phyloP scores from a whole-genome alignment of 2,113 vertebrate genomes.

The Solenodon paradoxus region DNA sequence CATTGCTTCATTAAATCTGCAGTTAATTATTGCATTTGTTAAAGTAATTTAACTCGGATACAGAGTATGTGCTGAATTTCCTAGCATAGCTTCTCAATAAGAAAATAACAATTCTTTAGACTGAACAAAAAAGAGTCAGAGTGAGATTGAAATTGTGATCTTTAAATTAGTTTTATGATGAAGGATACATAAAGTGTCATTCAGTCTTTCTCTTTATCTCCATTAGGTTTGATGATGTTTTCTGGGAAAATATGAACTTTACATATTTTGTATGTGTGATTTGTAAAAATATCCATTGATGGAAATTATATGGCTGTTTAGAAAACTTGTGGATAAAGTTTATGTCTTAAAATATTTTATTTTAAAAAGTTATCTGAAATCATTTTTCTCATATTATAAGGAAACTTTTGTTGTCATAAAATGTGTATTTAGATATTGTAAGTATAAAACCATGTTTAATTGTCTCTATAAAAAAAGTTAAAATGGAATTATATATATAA shows the following conservation, averaged over 20 bases:
- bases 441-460: background rate
- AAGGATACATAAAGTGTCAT: background rate
- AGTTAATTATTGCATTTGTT: constrained; percentile 33
- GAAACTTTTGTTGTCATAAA: background rate
- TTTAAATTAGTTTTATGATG: background rate
- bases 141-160: background rate
- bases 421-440: background rate
- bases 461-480: background rate
- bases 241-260: background rate
- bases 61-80: background rate
- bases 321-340: background rate
- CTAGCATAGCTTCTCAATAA: background rate
- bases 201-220: background rate
- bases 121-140: background rate
- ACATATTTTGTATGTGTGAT: background rate
- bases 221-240: background rate
- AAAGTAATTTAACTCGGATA: constrained; percentile 14
- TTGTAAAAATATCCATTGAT: background rate
- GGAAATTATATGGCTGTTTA: background rate
- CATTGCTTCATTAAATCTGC: background rate
- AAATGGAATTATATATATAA: background rate
- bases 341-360: background rate
- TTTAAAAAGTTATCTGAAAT: background rate
- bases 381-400: background rate
- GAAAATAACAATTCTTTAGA: constrained; percentile 29